Conservation (phyloP, 2,888 invertebrate species). For the Antitype chi region DNA sequence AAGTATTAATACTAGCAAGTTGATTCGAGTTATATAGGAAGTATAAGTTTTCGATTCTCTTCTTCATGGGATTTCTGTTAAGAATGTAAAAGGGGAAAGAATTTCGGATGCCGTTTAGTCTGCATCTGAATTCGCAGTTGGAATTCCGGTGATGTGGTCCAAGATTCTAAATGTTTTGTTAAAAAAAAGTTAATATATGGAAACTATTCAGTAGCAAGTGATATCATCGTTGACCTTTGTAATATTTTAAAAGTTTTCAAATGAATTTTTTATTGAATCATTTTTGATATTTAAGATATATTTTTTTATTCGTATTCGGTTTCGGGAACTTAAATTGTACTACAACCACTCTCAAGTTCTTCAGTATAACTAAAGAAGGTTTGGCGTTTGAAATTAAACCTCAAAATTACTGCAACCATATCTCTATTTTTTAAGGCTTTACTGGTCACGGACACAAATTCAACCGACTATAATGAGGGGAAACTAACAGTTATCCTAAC, state of each 20-base stretch:
- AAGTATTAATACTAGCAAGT: constrained; percentile 33
- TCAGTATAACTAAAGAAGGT: constrained; percentile 5
- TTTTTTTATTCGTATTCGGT: neutral
- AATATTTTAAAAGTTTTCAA: neutral
- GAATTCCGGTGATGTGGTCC: neutral
- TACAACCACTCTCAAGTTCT: neutral
- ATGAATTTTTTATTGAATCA: neutral
- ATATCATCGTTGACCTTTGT: neutral
- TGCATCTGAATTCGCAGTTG: constrained; percentile 14
- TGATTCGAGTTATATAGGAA: neutral
- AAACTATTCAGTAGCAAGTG: constrained; percentile 7
- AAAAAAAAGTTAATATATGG: neutral
- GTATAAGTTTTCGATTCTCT: neutral
- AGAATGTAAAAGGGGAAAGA: constrained; percentile 20
- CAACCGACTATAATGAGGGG: constrained; percentile 79
- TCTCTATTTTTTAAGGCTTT: constrained; percentile 37
- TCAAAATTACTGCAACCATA: constrained; percentile 45
- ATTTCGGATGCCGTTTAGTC: neutral
- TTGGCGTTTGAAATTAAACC: constrained; percentile 20
- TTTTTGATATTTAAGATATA: neutral
- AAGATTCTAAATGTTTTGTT: neutral
- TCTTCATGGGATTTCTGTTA: neutral
- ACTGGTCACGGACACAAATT: constrained; percentile 44
- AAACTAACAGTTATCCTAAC: constrained; percentile 87
- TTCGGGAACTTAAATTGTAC: neutral